These are phyloP conservation scores for Drosophila equinoxialis DNA, from an alignment of 1,140 invertebrate species.

Conservation along the genomic window DNA sequence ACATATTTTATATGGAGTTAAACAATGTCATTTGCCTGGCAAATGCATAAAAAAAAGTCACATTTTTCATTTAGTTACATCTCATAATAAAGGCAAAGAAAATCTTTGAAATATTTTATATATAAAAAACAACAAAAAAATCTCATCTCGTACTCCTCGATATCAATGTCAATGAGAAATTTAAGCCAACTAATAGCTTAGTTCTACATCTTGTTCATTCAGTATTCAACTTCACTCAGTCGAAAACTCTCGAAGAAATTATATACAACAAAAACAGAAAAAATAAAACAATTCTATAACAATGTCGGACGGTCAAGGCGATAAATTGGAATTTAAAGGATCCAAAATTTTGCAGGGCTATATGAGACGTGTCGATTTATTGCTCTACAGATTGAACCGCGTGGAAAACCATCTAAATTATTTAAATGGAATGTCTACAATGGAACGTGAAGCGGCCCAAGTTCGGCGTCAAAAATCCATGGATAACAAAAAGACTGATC, in stretches of 20 bases:
- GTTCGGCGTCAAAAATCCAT: not conserved
- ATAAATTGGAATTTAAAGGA: not conserved
- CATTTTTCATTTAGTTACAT: not conserved
- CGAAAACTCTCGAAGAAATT: not conserved
- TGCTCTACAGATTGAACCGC: not conserved
- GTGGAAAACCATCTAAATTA: too few relatives aligned
- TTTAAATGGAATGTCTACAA: too few relatives aligned
- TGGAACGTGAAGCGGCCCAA: not conserved
- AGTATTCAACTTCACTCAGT: too few relatives aligned
- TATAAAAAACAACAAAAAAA: not conserved
- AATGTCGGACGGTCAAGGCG: not conserved
- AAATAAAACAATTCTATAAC: too few relatives aligned
- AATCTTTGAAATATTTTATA: conserved; percentile 9
- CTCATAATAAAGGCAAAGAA: conserved; percentile 2
- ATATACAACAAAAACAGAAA: not conserved
- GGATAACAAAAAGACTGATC: too few relatives aligned
- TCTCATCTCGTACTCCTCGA: not conserved
- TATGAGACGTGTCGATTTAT: not conserved
- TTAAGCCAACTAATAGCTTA: too few relatives aligned
- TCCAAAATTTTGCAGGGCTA: not conserved
- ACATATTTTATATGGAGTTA: not conserved
- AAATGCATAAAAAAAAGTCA: not conserved
- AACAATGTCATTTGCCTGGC: not conserved
- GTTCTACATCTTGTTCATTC: too few relatives aligned
- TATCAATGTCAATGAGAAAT: too few relatives aligned